Evolutionary conservation across 2,113 vertebrate species (phyloP).

Genomic region (Copsychus sechellarum): DNA sequence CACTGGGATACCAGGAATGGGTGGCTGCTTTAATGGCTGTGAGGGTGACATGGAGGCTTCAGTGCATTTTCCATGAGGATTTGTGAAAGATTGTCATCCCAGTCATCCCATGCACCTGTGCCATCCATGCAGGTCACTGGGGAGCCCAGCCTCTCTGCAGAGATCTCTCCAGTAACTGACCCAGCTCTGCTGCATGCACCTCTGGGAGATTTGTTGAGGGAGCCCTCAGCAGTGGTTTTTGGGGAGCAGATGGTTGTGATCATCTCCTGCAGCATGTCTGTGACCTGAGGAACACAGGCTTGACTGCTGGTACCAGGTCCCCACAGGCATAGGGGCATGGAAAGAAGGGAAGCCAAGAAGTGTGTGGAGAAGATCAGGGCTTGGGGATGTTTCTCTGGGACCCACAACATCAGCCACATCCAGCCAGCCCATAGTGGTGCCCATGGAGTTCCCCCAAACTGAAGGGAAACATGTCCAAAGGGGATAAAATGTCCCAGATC

Average conservation of each 20-base stretch:
- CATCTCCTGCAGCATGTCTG: constrained; percentile 57
- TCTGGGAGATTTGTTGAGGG: constrained; percentile 9
- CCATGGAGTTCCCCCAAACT: background rate
- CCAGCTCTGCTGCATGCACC: background rate
- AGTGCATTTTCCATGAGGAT: background rate
- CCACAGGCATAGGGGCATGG: background rate
- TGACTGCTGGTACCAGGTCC: background rate
- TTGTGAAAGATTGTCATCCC: background rate
- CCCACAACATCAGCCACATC: background rate
- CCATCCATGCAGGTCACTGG: rapidly evolving
- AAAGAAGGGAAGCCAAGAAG: background rate
- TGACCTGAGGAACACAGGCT: background rate
- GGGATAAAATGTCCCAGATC: background rate
- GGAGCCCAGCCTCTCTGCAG: background rate
- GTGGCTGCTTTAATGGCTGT: background rate
- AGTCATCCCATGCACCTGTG: background rate
- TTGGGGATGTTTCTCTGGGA: background rate
- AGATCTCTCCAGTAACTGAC: background rate
- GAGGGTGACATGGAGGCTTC: background rate
- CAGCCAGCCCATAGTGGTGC: background rate
- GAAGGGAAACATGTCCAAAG: background rate
- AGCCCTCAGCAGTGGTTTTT: background rate
- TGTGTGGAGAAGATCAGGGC: rapidly evolving
- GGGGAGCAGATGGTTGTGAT: constrained; percentile 24
- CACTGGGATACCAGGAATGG: background rate